Evolutionary conservation across 2,797 vertebrate species (phyloP), one percentile per base, ranked within the genome.

Genomic region (Orientallactaga sibirica): DNA sequence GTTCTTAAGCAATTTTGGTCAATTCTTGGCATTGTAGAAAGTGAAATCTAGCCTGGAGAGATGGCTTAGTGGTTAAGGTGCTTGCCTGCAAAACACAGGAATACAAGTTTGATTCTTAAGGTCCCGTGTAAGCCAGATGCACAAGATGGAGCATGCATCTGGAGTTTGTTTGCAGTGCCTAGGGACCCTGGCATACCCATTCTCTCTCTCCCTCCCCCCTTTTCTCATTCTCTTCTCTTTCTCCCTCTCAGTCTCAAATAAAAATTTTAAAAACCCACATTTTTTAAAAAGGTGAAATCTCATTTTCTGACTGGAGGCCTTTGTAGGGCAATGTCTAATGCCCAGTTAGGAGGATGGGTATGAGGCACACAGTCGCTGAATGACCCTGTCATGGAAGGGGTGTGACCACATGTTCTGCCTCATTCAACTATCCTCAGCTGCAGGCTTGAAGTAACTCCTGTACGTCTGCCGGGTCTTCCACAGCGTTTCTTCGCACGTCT

Each of bases 241-340:
- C 48, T 48, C 1, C 8, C 7, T 48, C 48, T 48, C 48, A 48
- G 48, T 9, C 48, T 48, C 48, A 48, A 48, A 48, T 48, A 48
- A 48, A 9, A 48, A 48, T 48, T 37, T 37, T 37, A 37, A 48
- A 9, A 48, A 48, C 7, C 48, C 8, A 48, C 10, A 48, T 48
- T 48, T 48, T 48, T 48, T 48, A 48, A 37, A 37, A 95, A 97
- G 90, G 83, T 75, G 77, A 95, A 95, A 96, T 96, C 79, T 94
- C 82, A 88, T 97, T 97, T 97, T 91, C 95, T 71, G 18, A 93
- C 89, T 97, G 94, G 91, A 93, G 84, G 92, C 95, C 92, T 96
- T 0, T 92, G 84, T 90, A 86, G 89, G 89, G 52, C 94, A 96
- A 67, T 71, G 96, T 92, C 97, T 86, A 61, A n/a, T 61, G 67